Evolutionary conservation across 1,140 invertebrate species (phyloP), one percentile per base, ranked within the genome.

Genomic region (Brachionus manjavacas): DNA sequence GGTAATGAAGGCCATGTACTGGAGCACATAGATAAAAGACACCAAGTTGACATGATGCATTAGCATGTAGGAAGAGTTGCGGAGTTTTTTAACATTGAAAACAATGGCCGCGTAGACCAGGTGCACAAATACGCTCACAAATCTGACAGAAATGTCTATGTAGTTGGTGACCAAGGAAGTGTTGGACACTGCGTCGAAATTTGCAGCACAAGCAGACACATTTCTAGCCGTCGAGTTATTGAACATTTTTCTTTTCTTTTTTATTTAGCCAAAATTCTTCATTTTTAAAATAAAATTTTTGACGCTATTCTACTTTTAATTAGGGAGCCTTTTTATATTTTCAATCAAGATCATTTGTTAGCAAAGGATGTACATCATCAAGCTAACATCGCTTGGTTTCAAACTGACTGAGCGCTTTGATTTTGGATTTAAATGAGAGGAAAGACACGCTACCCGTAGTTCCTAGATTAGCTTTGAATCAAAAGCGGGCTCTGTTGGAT

Each of bases 31-130:
- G 7, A 72, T 20, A 39, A 72, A 72, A 16, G 68, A 72, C 16
- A 72, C 35, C 31, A 72, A 41, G 35, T 72, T 72, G 35, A 72
- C 68, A 41, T 72, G 68, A 43, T 72, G 68, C 68, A 72, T 72
- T 16, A 39, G 20, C 14, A 72, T 12, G 35, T 72, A 72, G 28
- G 68, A 39, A n/a, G 31, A 16, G 14, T n/a, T 39, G 16, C 39
- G 68, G 6, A 72, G 39, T 16, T 72, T 35, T 72, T 72, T 72
- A 4, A 72, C 28, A 39, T 72, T 72, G 31, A 39, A 39, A 41
- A 72, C 68, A 41, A 72, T 72, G n/a, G 20, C 14, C 11, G 39
- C 31, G 20, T 72, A 72, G n/a, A 72, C 14, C 9, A 72, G 16
- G 43, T 72, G 68, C 12, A 72, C 35, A 39, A 72, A 39, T 8